A percentile compares a stretch with the other conserved stretches of the same genome.
Conservation (phyloP, 2,113 vertebrate genomes). For the Toxotes chatareus region DNA sequence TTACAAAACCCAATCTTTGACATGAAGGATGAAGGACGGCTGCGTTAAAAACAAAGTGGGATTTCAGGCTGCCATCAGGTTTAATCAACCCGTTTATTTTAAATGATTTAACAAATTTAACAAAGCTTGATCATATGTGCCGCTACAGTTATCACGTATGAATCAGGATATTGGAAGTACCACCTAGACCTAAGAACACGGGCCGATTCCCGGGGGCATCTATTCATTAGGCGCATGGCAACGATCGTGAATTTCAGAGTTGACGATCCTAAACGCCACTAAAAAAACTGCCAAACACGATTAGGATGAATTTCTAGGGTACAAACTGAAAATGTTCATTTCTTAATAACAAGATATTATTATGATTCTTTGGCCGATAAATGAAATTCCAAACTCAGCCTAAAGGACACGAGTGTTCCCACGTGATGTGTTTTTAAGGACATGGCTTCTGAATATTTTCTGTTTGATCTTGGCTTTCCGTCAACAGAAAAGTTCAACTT, state of each 20-base stretch:
- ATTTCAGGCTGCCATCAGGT: no score
- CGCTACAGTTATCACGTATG: background rate
- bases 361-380: background rate
- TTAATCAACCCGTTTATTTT: no score
- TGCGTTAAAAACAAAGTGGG: no score
- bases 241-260: background rate
- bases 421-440: background rate
- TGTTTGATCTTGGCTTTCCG: slow-evolving; percentile 34
- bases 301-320: background rate
- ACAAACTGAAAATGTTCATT: background rate
- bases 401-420: background rate
- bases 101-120: background rate
- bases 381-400: background rate
- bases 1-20: background rate
- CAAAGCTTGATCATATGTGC: background rate
- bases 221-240: background rate
- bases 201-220: background rate
- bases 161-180: background rate
- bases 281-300: background rate
- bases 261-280: background rate
- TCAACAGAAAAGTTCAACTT: slow-evolving; percentile 33
- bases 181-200: background rate
- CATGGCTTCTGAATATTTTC: slow-evolving; percentile 23
- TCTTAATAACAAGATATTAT: background rate
- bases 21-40: no score